Evolutionary conservation across 2,797 vertebrate species (phyloP).

Genomic region (Petrocephalus schoutedeni): DNA sequence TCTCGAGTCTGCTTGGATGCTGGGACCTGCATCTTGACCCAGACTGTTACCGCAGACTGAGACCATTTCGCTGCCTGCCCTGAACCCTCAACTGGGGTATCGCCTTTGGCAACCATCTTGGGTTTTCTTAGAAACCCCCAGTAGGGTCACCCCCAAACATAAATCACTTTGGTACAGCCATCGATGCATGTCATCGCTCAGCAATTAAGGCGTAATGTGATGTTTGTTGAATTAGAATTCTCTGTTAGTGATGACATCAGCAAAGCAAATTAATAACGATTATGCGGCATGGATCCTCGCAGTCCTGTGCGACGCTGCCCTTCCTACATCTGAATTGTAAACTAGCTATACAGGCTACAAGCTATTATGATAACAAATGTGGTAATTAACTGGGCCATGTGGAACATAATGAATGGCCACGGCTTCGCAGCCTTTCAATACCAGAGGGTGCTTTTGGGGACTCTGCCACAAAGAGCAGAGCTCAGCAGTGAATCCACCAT

Average conservation of each 20-base stretch:
- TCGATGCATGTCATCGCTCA: slow-evolving; percentile 1
- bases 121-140: background rate
- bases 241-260: slow-evolving; percentile 1
- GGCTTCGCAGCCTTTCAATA: background rate
- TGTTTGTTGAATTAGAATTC: slow-evolving; percentile 18
- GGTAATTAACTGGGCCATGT: slow-evolving; percentile 8
- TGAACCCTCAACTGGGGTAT: background rate
- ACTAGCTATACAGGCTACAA: background rate
- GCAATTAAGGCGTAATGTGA: slow-evolving; percentile 7
- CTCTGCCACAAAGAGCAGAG: background rate
- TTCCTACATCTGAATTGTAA: background rate
- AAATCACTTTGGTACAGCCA: background rate
- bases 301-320: background rate
- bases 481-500: background rate
- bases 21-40: background rate
- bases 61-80: background rate
- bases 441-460: background rate
- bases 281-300: background rate
- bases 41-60: background rate
- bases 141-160: background rate
- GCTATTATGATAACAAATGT: slow-evolving; percentile 19
- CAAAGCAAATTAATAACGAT: slow-evolving; percentile 17
- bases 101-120: background rate
- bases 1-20: background rate
- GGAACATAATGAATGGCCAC: slow-evolving; percentile 6